Evolutionary conservation across 2,888 invertebrate species (phyloP).

Genomic region (Penaeus monodon): DNA sequence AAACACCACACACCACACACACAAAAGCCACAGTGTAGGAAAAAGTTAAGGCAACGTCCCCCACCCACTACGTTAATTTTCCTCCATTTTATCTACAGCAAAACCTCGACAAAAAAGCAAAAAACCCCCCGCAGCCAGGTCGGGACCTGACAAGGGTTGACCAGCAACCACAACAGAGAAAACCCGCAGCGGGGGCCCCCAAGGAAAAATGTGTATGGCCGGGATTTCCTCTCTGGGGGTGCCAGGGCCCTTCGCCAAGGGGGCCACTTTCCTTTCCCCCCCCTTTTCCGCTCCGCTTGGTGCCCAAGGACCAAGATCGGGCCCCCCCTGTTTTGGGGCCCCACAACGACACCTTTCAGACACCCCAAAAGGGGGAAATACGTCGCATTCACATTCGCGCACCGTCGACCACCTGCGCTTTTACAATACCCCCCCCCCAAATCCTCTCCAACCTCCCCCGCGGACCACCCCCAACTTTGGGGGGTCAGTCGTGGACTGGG

Average conservation of each 20-base stretch:
- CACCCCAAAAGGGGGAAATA: neutral
- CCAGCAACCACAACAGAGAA: neutral
- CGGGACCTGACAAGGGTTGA: constrained; percentile 7
- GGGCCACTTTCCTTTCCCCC: too few relatives aligned
- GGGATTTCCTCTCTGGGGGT: neutral
- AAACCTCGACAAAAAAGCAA: too few relatives aligned
- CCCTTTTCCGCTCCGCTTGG: too few relatives aligned
- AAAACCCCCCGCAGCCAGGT: too few relatives aligned
- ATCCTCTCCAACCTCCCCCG: neutral
- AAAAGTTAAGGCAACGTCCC: too few relatives aligned
- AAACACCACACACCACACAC: too few relatives aligned
- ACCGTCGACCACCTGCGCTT: neutral
- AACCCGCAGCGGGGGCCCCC: neutral
- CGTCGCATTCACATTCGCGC: neutral
- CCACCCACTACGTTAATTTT: too few relatives aligned
- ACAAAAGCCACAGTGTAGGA: too few relatives aligned
- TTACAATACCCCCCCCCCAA: neutral
- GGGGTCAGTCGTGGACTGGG: too few relatives aligned
- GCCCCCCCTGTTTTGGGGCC: neutral
- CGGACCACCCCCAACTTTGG: neutral
- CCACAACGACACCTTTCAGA: neutral
- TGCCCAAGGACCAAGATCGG: too few relatives aligned
- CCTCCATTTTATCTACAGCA: too few relatives aligned
- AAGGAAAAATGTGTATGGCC: neutral
- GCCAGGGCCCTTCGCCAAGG: neutral